Conservation (phyloP, 2,888 invertebrate species). For the Sarcophaga subvicina region DNA sequence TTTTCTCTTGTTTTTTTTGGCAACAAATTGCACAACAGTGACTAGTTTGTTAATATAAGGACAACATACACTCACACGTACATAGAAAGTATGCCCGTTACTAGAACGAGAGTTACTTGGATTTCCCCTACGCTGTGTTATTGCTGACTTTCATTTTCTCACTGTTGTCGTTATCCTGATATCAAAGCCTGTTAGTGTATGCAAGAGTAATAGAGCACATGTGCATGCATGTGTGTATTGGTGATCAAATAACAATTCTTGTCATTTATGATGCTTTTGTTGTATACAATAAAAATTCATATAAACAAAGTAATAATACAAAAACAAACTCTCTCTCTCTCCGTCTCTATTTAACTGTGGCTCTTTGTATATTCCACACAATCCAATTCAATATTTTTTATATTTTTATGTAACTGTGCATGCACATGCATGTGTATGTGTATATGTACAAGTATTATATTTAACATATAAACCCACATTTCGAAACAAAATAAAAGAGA, state of each 20-base stretch:
- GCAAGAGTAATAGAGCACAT: too few relatives aligned
- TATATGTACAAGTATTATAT: background rate
- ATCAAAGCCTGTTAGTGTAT: too few relatives aligned
- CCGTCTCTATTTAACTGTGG: too few relatives aligned
- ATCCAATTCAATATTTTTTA: too few relatives aligned
- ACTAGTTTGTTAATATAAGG: constrained; percentile 18
- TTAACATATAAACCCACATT: constrained; percentile 54
- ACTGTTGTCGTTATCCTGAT: too few relatives aligned
- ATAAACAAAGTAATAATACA: background rate
- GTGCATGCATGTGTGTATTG: background rate
- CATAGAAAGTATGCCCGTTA: background rate
- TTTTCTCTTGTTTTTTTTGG: background rate
- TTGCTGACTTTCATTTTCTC: too few relatives aligned
- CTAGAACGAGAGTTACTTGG: background rate
- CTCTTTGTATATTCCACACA: too few relatives aligned
- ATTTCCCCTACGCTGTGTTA: too few relatives aligned
- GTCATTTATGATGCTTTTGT: background rate
- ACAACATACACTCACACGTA: background rate
- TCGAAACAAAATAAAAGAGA: background rate
- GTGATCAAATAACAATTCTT: background rate
- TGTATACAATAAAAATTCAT: background rate
- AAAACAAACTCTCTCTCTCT: too few relatives aligned
- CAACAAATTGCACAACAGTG: constrained; percentile 45
- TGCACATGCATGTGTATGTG: background rate
- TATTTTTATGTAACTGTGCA: too few relatives aligned